phyloP scores from a whole-genome alignment of 2,888 invertebrate genomes.

The Harpalus rufipes region DNA sequence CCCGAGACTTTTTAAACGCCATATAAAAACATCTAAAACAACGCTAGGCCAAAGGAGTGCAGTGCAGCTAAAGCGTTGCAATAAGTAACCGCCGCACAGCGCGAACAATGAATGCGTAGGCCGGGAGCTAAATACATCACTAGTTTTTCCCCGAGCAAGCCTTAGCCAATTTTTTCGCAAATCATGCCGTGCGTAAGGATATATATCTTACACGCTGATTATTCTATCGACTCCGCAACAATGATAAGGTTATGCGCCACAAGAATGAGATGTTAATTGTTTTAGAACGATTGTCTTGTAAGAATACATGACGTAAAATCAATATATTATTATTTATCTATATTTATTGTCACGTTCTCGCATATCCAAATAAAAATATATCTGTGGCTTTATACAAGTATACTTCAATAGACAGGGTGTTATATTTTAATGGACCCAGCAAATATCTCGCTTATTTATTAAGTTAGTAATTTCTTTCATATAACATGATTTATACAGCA shows the following conservation, averaged over 20 bases:
- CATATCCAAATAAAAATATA: too few relatives aligned
- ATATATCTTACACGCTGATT: background rate
- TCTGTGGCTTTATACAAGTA: too few relatives aligned
- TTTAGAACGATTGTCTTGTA: background rate
- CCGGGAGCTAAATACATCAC: conserved; percentile 59
- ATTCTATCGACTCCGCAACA: background rate
- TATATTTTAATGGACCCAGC: too few relatives aligned
- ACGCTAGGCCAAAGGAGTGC: conserved; percentile 46
- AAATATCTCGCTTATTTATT: too few relatives aligned
- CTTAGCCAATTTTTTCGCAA: conserved; percentile 16
- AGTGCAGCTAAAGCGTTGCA: conserved; percentile 24
- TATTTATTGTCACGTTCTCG: background rate
- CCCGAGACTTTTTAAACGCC: conserved; percentile 55
- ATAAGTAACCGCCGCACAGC: conserved; percentile 60
- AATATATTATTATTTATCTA: background rate
- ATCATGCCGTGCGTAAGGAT: background rate
- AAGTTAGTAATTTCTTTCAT: too few relatives aligned
- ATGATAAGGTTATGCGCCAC: background rate
- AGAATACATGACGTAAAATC: background rate
- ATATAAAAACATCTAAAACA: conserved; percentile 65
- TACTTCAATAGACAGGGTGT: too few relatives aligned
- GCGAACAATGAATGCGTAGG: conserved; percentile 65
- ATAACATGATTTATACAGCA: too few relatives aligned
- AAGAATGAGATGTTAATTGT: background rate
- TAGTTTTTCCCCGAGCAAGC: conserved; percentile 17